phyloP scores from a whole-genome alignment of 2,797 vertebrate genomes.

The Corythornis leucogaster region DNA sequence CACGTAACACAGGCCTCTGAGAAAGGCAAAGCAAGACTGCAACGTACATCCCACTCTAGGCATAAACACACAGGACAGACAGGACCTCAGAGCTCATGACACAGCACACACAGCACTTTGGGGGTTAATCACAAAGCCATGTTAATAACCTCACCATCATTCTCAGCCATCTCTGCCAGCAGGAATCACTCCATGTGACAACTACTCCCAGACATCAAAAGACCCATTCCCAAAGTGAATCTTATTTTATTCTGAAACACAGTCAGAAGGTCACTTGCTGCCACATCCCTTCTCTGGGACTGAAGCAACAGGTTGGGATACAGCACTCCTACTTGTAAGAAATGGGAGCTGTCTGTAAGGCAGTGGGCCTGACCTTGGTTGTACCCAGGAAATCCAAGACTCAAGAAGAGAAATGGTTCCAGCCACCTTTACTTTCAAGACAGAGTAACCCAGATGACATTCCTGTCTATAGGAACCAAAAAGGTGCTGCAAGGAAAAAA shows the following conservation, averaged over 20 bases:
- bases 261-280: neutral
- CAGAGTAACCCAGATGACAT: neutral
- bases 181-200: neutral
- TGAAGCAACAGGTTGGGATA: neutral
- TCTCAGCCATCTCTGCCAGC: neutral
- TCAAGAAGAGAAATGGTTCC: neutral
- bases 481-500: neutral
- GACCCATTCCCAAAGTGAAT: neutral
- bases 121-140: neutral
- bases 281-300: neutral
- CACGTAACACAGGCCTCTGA: no score
- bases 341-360: neutral
- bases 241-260: neutral
- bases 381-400: neutral
- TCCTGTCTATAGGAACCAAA: neutral
- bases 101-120: neutral
- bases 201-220: neutral
- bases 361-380: neutral
- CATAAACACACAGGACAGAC: neutral
- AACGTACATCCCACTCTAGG: fast-evolving
- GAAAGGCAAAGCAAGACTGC: neutral
- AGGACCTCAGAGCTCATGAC: neutral
- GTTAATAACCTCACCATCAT: neutral
- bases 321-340: neutral
- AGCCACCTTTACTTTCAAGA: neutral